phyloP scores from a whole-genome alignment of 1,140 invertebrate genomes.

The Aethina tumida region DNA sequence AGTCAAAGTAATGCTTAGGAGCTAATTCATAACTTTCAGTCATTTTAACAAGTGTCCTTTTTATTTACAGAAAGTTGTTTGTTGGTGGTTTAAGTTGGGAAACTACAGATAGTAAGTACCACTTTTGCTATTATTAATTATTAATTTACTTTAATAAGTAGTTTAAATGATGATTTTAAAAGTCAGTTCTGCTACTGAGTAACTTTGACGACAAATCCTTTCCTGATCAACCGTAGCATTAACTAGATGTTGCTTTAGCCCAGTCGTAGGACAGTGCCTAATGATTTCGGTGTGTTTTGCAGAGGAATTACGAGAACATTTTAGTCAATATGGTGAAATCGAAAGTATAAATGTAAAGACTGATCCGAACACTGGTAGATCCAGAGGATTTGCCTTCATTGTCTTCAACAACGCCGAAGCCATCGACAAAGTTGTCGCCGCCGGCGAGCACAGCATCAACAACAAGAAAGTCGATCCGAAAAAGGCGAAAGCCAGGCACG shows the following conservation, averaged over 20 bases:
- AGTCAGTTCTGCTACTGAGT: slow-evolving; percentile 25
- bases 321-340: slow-evolving; percentile 81
- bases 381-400: slow-evolving; percentile 90
- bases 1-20: slow-evolving; percentile 26
- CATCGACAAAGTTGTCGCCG: slow-evolving; percentile 80
- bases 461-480: slow-evolving; percentile 92
- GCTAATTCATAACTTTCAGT: slow-evolving; percentile 16
- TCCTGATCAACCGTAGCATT: slow-evolving; percentile 11
- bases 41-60: slow-evolving; percentile 29
- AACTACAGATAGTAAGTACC: slow-evolving; percentile 95
- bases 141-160: slow-evolving; percentile 12
- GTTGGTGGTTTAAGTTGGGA: slow-evolving; percentile 96
- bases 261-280: background rate
- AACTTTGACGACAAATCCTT: slow-evolving; percentile 12
- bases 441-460: slow-evolving; percentile 82
- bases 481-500: slow-evolving; percentile 85
- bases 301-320: slow-evolving; percentile 90
- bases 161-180: slow-evolving; percentile 9
- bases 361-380: slow-evolving; percentile 80
- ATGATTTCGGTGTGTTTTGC: slow-evolving; percentile 34
- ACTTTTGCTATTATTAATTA: too few relatives aligned
- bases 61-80: slow-evolving; percentile 89
- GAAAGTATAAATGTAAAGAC: slow-evolving; percentile 91
- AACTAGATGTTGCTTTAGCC: background rate
- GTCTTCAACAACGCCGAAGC: slow-evolving; percentile 82